These are phyloP conservation scores for Ochotona princeps DNA, from an alignment of 2,113 vertebrate species.

Conservation along the genomic window DNA sequence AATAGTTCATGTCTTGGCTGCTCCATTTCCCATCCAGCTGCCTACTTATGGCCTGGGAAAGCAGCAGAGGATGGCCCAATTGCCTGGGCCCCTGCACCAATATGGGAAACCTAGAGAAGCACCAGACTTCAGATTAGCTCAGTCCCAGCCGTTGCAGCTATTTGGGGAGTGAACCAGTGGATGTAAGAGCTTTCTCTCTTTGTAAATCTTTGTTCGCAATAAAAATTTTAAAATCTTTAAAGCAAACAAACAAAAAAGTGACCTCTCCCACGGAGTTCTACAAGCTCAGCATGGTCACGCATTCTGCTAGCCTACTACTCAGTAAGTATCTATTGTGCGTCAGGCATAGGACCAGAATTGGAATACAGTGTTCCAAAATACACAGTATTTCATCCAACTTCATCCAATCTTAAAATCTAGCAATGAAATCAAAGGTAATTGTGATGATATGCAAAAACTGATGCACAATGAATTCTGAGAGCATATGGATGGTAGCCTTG, in stretches of 20 bases:
- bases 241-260: background rate
- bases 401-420: constrained; percentile 29
- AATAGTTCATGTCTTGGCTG: too few species aligned
- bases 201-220: too few species aligned
- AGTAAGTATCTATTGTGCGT: constrained; percentile 45
- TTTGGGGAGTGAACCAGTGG: too few species aligned
- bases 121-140: too few species aligned
- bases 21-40: too few species aligned
- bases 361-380: background rate
- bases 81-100: too few species aligned
- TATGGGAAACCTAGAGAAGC: too few species aligned
- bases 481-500: background rate
- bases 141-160: too few species aligned
- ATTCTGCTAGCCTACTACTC: constrained; percentile 14
- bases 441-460: background rate
- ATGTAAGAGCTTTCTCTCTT: too few species aligned
- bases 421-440: background rate
- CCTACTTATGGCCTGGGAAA: too few species aligned
- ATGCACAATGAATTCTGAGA: background rate
- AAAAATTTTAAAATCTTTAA: too few species aligned
- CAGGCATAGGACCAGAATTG: background rate
- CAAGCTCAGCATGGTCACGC: constrained; percentile 40
- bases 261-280: constrained; percentile 13
- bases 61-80: too few species aligned
- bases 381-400: background rate